Base-by-base conservation (phyloP, 1,140 invertebrate species). In the Chrysoperla carnea region DNA sequence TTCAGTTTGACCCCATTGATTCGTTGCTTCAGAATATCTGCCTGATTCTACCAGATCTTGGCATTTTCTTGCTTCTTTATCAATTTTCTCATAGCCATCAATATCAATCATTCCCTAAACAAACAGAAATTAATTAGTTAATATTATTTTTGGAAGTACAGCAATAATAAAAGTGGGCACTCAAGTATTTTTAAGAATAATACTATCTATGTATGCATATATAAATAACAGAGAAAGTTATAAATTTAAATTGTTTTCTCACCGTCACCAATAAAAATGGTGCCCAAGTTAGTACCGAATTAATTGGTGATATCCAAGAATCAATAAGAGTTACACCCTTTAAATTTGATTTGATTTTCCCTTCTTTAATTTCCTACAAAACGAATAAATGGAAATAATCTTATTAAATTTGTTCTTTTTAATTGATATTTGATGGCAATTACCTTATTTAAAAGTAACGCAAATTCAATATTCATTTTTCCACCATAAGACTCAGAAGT, bases 401-500 rank as follows among this genome's bases (percentile, higher is more conserved):
- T n/a, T n/a, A n/a, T n/a, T n/a, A n/a, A n/a, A n/a, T n/a, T n/a
- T n/a, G n/a, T n/a, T n/a, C n/a, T n/a, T n/a, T n/a, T n/a, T n/a
- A n/a, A n/a, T n/a, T n/a, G n/a, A n/a, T n/a, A n/a, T n/a, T n/a
- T n/a, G n/a, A n/a, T n/a, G n/a, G n/a, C n/a, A n/a, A n/a, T 52
- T 62, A 82, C 79, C 59, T 74, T 61, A 49, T 69, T 60, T 55
- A 82, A 66, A 29, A 60, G 50, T 17, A 69, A 55, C 0, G 70
- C 80, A 53, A 91, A 85, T 49, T 84, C 80, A 8, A 79, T 73
- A 0, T 83, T 76, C 81, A 90, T 90, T 66, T 92, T 92, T 1
- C 85, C 87, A 11, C 86, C 86, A 60, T 91, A 91, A 1, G 84
- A 88, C 56, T 91, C 82, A 15, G 75, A 80, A 45, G 81, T 81